phyloP scores from a whole-genome alignment of 2,113 vertebrate species.

The Ploceus nigricollis region DNA sequence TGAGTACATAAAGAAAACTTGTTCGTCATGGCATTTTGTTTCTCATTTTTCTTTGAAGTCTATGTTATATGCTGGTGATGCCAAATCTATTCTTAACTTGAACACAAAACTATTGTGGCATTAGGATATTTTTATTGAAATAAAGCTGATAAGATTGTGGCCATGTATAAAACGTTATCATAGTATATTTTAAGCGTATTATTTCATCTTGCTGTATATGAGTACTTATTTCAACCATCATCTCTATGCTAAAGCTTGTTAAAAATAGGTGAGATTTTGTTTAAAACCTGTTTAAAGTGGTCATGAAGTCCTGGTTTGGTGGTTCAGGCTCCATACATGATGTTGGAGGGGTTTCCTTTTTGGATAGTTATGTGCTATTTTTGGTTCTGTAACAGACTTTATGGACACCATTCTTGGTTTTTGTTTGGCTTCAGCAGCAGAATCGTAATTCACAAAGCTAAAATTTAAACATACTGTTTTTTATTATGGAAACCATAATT shows the following conservation, averaged over 20 bases:
- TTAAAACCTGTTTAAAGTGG: not conserved
- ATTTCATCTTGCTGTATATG: not conserved
- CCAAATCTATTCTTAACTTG: not conserved
- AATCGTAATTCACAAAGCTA: not conserved
- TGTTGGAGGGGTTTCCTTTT: not conserved
- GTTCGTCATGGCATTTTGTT: not conserved
- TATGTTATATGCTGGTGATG: not conserved
- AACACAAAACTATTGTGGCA: accelerated
- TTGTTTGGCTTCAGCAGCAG: not conserved
- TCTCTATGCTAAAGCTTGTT: not conserved
- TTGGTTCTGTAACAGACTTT: not conserved
- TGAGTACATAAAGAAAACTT: accelerated
- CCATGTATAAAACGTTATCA: accelerated
- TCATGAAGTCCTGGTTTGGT: not conserved
- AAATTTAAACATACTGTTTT: not conserved
- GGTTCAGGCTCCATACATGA: not conserved
- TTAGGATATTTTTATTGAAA: not conserved
- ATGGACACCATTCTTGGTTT: not conserved
- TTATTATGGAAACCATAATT: not conserved
- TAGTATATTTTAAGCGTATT: not conserved
- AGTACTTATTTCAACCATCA: not conserved
- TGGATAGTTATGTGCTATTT: not conserved
- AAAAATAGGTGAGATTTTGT: not conserved
- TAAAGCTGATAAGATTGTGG: not conserved
- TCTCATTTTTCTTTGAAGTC: not conserved